These are phyloP conservation scores for Morinoia aosen DNA, from an alignment of 2,888 invertebrate species.

Conservation along the genomic window DNA sequence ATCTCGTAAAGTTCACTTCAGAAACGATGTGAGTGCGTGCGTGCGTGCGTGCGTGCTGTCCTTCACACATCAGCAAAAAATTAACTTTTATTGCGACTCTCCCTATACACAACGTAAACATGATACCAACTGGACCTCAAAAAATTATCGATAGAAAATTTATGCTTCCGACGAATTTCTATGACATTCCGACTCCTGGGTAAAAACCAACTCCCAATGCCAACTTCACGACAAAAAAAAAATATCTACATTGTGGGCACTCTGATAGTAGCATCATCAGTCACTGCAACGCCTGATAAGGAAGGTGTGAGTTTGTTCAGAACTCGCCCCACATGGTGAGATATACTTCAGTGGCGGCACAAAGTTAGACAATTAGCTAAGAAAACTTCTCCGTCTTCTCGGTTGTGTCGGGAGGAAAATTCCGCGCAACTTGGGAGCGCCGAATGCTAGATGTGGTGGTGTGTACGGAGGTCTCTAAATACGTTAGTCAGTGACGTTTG, in stretches of 20 bases:
- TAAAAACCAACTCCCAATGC: background rate
- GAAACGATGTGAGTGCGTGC: no score
- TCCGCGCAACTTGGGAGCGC: background rate
- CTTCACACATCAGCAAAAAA: no score
- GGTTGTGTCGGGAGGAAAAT: background rate
- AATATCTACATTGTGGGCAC: background rate
- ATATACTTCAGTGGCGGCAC: background rate
- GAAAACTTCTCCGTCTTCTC: background rate
- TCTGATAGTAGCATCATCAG: background rate
- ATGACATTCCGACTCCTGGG: no score
- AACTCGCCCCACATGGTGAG: background rate
- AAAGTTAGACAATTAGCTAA: background rate
- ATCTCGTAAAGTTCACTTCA: no score
- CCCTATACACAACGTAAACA: no score
- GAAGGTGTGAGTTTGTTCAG: background rate
- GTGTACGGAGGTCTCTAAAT: background rate
- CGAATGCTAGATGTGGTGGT: background rate
- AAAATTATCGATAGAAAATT: no score
- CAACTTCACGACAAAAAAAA: background rate
- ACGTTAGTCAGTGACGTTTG: background rate
- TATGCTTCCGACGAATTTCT: no score
- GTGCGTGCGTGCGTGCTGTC: no score
- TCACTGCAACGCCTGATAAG: background rate
- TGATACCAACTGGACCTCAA: no score
- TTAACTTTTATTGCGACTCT: no score